These are phyloP conservation scores for Pararge aegeria DNA, from an alignment of 1,140 invertebrate species.

Conservation along the genomic window DNA sequence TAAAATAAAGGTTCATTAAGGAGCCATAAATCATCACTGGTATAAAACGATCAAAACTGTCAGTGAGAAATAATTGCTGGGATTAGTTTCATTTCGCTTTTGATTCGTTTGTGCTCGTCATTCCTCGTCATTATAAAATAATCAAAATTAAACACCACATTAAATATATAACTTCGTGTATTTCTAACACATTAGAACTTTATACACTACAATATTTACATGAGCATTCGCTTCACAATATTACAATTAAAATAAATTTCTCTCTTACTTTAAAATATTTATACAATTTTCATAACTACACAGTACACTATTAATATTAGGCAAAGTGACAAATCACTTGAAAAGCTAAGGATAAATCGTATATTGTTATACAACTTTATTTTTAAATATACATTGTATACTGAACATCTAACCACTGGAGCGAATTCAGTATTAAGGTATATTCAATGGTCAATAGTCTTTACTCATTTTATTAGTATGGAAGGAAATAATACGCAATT, in stretches of 20 bases:
- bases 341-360: constrained; percentile 33
- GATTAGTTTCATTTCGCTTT: too few relatives aligned
- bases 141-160: constrained; percentile 38
- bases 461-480: too few relatives aligned
- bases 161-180: constrained; percentile 64
- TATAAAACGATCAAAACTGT: too few relatives aligned
- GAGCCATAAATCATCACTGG: too few relatives aligned
- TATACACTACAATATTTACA: constrained; percentile 72
- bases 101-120: too few relatives aligned
- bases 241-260: constrained; percentile 71
- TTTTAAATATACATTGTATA: constrained; percentile 5
- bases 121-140: not conserved
- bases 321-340: constrained; percentile 53
- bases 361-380: constrained; percentile 13
- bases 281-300: constrained; percentile 44
- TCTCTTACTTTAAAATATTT: constrained; percentile 70
- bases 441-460: too few relatives aligned
- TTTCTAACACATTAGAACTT: constrained; percentile 71
- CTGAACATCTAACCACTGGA: not conserved
- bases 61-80: too few relatives aligned
- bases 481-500: too few relatives aligned
- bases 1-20: too few relatives aligned
- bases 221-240: constrained; percentile 71
- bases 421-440: not conserved
- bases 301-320: constrained; percentile 48